Percentiles rank a stretch among this genome's conserved stretches.
These are phyloP conservation scores for Drosophila melanica DNA, from an alignment of 1,140 invertebrate species.

Conservation along the genomic window DNA sequence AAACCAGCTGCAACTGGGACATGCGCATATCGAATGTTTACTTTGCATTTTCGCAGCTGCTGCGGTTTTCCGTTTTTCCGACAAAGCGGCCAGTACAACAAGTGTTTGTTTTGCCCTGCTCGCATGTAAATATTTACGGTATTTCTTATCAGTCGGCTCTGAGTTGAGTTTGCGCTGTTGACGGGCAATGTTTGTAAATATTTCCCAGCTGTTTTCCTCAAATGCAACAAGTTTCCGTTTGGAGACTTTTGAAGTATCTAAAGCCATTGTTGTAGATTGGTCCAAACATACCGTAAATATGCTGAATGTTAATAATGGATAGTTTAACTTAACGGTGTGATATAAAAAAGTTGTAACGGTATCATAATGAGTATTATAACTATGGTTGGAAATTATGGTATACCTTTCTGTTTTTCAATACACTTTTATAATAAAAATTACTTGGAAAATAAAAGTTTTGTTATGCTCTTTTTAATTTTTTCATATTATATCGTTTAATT, in stretches of 20 bases:
- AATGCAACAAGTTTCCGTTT: conserved; percentile 48
- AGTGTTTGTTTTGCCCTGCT: conserved; percentile 73
- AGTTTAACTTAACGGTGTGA: background rate
- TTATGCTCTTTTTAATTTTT: too few species aligned
- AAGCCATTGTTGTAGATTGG: background rate
- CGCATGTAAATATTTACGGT: conserved; percentile 66
- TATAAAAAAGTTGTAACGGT: too few species aligned
- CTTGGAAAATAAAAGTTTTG: too few species aligned
- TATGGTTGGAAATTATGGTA: too few species aligned
- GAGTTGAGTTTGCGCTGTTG: conserved; percentile 67
- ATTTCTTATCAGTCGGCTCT: conserved; percentile 27
- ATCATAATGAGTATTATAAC: too few species aligned
- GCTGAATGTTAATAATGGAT: background rate
- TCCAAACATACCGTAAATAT: conserved; percentile 8
- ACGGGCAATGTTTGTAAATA: conserved; percentile 57
- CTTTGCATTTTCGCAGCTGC: conserved; percentile 48
- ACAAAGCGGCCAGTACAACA: conserved; percentile 43
- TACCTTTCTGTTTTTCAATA: too few species aligned
- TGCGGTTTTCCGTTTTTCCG: conserved; percentile 30
- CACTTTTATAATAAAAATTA: too few species aligned
- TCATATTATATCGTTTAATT: too few species aligned
- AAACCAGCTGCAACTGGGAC: conserved; percentile 70
- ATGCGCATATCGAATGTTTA: conserved; percentile 72
- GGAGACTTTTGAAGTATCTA: conserved; percentile 8
- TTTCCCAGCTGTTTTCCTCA: conserved; percentile 43